Evolutionary conservation across 2,888 invertebrate species (phyloP).

Genomic region (Stenolophus ochropezus): DNA sequence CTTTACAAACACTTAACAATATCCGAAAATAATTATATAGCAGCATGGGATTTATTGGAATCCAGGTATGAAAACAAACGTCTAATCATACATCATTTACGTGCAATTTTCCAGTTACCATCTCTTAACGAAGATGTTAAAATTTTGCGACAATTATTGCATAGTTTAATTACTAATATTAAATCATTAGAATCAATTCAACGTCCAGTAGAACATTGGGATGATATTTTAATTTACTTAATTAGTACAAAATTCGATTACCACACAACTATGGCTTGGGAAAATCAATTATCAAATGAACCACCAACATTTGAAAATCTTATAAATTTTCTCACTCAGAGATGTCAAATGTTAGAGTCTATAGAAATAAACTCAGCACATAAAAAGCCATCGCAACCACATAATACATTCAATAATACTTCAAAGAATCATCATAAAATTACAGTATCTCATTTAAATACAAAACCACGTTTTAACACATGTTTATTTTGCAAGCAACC

Average conservation of each 20-base stretch:
- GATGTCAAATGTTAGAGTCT: not conserved
- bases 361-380: not conserved
- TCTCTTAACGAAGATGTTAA: too few relatives aligned
- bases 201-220: not conserved
- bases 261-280: not conserved
- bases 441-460: not conserved
- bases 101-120: too few relatives aligned
- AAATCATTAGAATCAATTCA: too few relatives aligned
- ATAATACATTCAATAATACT: not conserved
- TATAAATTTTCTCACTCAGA: not conserved
- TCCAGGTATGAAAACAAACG: too few relatives aligned
- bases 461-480: not conserved
- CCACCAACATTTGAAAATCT: not conserved
- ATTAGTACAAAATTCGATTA: not conserved
- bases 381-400: not conserved
- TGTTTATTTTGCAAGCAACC: not conserved
- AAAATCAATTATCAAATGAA: not conserved
- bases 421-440: not conserved
- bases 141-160: too few relatives aligned
- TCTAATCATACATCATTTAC: too few relatives aligned
- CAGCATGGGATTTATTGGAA: too few relatives aligned
- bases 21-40: too few relatives aligned
- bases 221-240: not conserved
- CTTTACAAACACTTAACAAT: too few relatives aligned
- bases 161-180: too few relatives aligned